Evolutionary conservation across 2,797 vertebrate species (phyloP), one percentile per base, ranked within the genome.

Genomic region (Pagetopsis macropterus): DNA sequence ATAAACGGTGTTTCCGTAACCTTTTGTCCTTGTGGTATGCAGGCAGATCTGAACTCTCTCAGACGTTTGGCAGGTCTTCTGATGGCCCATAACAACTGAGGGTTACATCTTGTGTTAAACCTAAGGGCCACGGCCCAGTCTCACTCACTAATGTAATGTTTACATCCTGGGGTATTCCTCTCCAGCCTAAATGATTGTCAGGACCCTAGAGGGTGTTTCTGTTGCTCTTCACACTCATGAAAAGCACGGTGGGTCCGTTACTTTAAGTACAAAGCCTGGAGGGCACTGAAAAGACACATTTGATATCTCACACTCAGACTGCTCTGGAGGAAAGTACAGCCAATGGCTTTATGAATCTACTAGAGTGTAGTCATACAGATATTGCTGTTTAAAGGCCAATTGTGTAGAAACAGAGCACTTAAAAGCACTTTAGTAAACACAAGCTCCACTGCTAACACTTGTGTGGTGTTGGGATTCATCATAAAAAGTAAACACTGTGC

Each of bases 11-110:
- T 83, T 84, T 78, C 79, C 78, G 81, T 89, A 88, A 91, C 92
- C 91, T 92, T 93, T 89, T 91, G 93, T 94, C 93, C 92, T 94
- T 93, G 91, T 91, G 88, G 83, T 75, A 64, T 84, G 86, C 70
- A 73, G 86, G 65, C 83, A 75, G 78, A 16, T 69, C 83, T 77
- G 81, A 84, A 83, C 78, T 76, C 82, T 88, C 87, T 65, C 51
- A 68, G 85, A 72, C 88, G 87, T 91, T 94, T 93, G 91, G 90
- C 91, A 92, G 89, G 76, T 90, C 82, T 86, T 84, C 89, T 84
- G 87, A 91, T 75, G 84, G 84, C 84, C 88, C 80, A 55, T 87
- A 90, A 91, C 82, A 89, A 88, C 81, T 58, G 74, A 82, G 84
- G 82, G 84, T 82, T 86, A 87, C 88, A 80, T 87, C 79, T 86